These are phyloP conservation scores for Anhinga rufa DNA, from an alignment of 2,113 vertebrate genomes.

Conservation along the genomic window DNA sequence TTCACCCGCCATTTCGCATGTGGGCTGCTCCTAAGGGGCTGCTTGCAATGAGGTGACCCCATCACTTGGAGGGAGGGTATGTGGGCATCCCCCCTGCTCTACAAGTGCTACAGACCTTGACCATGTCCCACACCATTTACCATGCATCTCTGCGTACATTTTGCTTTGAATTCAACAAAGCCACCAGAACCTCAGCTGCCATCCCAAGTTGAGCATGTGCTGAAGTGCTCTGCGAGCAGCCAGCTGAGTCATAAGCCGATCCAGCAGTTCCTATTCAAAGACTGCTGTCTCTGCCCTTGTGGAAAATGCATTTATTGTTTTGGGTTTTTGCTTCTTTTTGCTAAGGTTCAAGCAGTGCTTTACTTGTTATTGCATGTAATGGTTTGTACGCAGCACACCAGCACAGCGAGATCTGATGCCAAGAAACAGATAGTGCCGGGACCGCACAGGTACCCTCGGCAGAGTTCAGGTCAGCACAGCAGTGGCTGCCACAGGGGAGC, in stretches of 20 bases:
- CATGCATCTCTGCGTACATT: fast-evolving
- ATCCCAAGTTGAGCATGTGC: background rate
- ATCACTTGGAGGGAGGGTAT: fast-evolving
- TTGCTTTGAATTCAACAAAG: background rate
- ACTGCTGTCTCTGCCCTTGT: conserved; percentile 29
- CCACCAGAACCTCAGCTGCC: background rate
- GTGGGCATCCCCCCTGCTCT: background rate
- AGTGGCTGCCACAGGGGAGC: fast-evolving
- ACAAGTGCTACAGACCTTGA: background rate
- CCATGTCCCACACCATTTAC: background rate
- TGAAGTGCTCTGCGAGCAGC: background rate
- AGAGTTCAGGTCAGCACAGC: background rate
- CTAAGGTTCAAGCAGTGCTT: conserved; percentile 5
- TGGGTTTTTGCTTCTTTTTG: conserved; percentile 7
- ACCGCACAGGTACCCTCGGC: background rate
- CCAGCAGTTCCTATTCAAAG: conserved; percentile 29
- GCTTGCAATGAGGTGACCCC: background rate
- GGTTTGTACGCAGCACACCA: background rate
- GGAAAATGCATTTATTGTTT: conserved; percentile 41
- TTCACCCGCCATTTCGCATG: fast-evolving
- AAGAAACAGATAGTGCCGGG: background rate
- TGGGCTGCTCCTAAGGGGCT: background rate
- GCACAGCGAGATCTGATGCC: background rate
- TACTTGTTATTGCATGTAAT: background rate
- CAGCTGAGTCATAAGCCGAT: conserved; percentile 17